Base-by-base conservation (phyloP, 2,888 invertebrate species). In the Anoplius nigerrimus region DNA sequence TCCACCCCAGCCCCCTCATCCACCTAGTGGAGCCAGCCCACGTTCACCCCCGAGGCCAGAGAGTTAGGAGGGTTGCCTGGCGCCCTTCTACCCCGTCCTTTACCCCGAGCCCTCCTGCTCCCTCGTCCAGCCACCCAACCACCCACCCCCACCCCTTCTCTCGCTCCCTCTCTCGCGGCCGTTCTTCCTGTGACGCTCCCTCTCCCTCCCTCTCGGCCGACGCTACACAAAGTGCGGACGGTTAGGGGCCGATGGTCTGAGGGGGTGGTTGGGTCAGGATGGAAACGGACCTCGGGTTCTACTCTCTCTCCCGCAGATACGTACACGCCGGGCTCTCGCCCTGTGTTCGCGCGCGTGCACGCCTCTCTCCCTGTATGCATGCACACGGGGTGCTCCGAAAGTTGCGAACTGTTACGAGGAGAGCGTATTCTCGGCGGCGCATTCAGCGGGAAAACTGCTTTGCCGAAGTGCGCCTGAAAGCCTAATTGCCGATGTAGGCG, bases 41-140 rank as follows among this genome's bases (percentile, higher is more conserved):
- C 79, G 78, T 74, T 79, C 79, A 76, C 75, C 79, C 76, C 72
- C 77, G 75, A 76, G 79, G 80, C 75, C 75, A 68, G 75, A 82
- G 85, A 85, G 85, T 86, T 84, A 85, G 85, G 82, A 85, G 87
- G 86, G 85, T 86, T 79, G 83, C 83, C 74, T 75, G 78, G 82
- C 82, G 81, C 82, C 82, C 83, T 78, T 81, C 81, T 81, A 72
- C 75, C 69, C 20, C 72, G 75, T 72, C 78, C 76, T 78, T 68
- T 66, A 62, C 71, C 68, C 69, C 73, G 64, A 59, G 75, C 74
- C 78, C 72, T 70, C 65, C 62, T 53, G 62, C 56, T 46, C 70
- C 53, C 56, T 70, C 52, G 69, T 56, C 69, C 71, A 69, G 55
- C 53, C 71, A 57, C 67, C 51, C 46, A n/a, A 24, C 21, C 43